Conservation (phyloP, 2,113 vertebrate species). For the Gavia stellata region DNA sequence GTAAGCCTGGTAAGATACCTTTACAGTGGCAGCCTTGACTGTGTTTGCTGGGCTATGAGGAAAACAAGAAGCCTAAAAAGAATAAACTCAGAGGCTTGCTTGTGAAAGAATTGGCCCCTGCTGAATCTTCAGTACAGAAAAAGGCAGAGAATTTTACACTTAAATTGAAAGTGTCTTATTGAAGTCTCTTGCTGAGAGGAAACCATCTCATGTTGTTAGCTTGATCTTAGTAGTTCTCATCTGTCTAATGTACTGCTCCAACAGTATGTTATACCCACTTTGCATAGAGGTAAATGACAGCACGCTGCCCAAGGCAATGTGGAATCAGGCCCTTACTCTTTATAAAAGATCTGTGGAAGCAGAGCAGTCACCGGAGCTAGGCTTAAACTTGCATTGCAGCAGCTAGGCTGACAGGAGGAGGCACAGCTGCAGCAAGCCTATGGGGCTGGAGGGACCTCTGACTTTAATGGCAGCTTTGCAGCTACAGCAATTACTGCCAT, state of each 20-base stretch:
- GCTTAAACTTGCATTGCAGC: neutral
- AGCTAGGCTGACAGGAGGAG: neutral
- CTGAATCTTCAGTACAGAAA: neutral
- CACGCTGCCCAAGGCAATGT: neutral
- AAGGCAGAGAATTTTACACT: neutral
- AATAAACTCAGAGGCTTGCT: neutral
- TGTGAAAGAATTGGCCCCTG: neutral
- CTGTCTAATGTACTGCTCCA: neutral
- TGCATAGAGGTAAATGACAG: neutral
- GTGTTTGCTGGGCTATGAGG: neutral
- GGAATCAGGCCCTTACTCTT: neutral
- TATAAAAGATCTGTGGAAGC: neutral
- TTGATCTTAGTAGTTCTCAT: slow-evolving; percentile 7
- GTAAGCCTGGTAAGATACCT: neutral
- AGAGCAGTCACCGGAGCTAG: neutral
- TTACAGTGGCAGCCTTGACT: neutral
- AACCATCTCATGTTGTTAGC: neutral
- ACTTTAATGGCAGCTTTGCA: neutral
- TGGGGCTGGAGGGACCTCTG: neutral
- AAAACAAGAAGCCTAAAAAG: neutral
- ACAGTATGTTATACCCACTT: neutral
- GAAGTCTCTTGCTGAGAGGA: neutral
- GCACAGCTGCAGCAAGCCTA: neutral
- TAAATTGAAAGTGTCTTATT: neutral
- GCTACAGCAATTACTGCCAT: neutral